These are phyloP conservation scores for Chymomyza amoena DNA, from an alignment of 2,888 invertebrate genomes.

Conservation along the genomic window DNA sequence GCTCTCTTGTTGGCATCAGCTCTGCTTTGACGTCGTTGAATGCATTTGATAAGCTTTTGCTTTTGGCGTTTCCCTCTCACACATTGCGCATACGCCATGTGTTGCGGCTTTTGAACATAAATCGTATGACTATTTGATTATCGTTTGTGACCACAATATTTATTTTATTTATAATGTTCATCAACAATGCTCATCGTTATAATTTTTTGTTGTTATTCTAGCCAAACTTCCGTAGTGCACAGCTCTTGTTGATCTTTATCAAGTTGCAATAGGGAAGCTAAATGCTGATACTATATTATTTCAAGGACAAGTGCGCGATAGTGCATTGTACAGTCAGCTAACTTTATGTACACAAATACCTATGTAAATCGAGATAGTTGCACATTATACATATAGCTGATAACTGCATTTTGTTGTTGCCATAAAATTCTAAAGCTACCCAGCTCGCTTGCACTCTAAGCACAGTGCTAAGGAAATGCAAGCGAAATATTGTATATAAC, in stretches of 20 bases:
- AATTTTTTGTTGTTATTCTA: slow-evolving; percentile 49
- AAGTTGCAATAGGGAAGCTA: slow-evolving; percentile 61
- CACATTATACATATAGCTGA: slow-evolving; percentile 26
- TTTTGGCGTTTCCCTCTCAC: slow-evolving; percentile 5
- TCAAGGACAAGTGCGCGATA: slow-evolving; percentile 64
- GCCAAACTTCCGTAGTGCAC: slow-evolving; percentile 51
- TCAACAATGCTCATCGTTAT: slow-evolving; percentile 45
- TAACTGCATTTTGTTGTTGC: slow-evolving; percentile 22
- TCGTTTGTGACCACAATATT: slow-evolving; percentile 20
- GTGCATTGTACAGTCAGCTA: slow-evolving; percentile 52
- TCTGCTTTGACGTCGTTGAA: neutral
- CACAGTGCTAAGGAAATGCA: neutral
- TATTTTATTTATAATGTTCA: slow-evolving; percentile 14
- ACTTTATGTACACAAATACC: slow-evolving; percentile 4
- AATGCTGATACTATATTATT: slow-evolving; percentile 37
- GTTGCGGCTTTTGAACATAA: neutral
- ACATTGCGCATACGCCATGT: slow-evolving; percentile 65
- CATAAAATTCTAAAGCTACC: neutral
- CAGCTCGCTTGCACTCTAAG: neutral
- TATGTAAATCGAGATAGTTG: neutral
- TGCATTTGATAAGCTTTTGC: slow-evolving; percentile 17
- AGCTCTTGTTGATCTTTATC: slow-evolving; percentile 64
- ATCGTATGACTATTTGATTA: neutral
- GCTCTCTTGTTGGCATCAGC: neutral
- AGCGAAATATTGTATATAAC: neutral